A percentile compares a stretch with the other conserved stretches of the same genome.
phyloP scores from a whole-genome alignment of 1,140 invertebrate genomes.

The Diploscapter pachys region DNA sequence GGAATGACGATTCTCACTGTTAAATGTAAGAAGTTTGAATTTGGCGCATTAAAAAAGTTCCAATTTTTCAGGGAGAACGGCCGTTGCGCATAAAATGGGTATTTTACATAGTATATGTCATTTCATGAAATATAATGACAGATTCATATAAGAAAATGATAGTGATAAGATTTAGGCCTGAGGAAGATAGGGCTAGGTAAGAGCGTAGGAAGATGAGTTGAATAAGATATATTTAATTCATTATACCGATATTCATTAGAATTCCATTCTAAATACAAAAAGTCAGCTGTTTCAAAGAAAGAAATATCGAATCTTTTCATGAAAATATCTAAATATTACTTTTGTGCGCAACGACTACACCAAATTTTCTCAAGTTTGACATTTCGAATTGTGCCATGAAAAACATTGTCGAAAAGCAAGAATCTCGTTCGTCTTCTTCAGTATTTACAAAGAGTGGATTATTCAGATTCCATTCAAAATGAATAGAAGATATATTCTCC shows the following conservation, averaged over 20 bases:
- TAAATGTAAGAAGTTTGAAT: no score
- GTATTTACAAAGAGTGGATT: background rate
- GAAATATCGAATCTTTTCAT: background rate
- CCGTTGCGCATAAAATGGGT: no score
- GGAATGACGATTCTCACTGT: no score
- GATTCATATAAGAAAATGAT: no score
- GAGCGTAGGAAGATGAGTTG: background rate
- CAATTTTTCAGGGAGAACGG: no score
- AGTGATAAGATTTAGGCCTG: background rate
- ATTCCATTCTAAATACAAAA: no score
- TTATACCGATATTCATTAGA: constrained; percentile 4
- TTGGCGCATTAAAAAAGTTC: no score
- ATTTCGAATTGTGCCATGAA: background rate
- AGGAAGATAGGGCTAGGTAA: background rate
- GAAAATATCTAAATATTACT: background rate
- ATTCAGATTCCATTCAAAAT: background rate
- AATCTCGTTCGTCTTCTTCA: background rate
- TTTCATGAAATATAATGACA: background rate
- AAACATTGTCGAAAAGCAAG: background rate
- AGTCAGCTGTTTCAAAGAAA: background rate
- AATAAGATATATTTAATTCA: background rate
- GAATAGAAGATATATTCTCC: constrained; percentile 8
- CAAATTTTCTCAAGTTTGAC: background rate
- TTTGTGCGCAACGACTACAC: background rate
- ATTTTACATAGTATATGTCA: background rate